Conservation (phyloP, 2,113 vertebrate species). For the Mungos mungo region DNA sequence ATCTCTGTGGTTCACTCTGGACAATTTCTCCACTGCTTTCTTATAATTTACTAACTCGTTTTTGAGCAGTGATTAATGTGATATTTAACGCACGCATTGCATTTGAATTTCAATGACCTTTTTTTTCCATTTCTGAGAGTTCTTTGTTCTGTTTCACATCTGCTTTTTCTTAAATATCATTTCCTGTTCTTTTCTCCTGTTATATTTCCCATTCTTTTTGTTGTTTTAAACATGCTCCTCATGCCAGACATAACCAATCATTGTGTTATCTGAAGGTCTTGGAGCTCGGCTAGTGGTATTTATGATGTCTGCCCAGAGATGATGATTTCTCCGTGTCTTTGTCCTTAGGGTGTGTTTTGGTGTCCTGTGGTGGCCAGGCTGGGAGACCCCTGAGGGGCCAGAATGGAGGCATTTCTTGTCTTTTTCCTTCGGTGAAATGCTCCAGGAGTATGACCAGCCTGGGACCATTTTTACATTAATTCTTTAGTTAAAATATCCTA, state of each 20-base stretch:
- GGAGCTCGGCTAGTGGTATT: background rate
- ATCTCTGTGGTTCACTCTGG: background rate
- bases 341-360: background rate
- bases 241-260: fast-evolving
- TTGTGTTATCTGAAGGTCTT: background rate
- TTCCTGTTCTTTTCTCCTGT: background rate
- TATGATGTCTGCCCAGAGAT: background rate
- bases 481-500: background rate
- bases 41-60: background rate
- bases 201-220: background rate
- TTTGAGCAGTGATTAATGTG: background rate
- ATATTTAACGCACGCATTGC: background rate
- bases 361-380: background rate
- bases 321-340: background rate
- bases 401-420: background rate
- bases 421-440: background rate
- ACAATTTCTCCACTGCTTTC: background rate
- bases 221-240: background rate
- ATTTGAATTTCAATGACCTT: background rate
- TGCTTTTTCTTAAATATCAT: background rate
- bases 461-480: background rate
- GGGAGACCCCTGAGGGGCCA: background rate
- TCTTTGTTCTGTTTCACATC: background rate
- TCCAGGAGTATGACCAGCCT: fast-evolving
- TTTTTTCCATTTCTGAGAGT: background rate